Base-by-base conservation (phyloP, 2,888 invertebrate genomes). In the Carpatolechia fugitivella region DNA sequence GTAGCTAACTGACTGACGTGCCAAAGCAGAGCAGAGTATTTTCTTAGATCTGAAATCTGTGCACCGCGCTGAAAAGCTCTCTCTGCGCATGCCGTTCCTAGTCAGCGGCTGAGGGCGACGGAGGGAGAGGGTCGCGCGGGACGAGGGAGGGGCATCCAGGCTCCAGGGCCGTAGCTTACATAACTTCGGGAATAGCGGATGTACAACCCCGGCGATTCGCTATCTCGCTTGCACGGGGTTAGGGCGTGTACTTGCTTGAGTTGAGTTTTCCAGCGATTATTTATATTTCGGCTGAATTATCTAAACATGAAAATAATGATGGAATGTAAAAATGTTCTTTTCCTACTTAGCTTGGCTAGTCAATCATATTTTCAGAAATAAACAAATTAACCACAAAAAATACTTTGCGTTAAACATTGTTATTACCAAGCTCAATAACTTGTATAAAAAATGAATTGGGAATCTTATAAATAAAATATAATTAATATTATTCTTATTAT, bases 81-180 rank as follows among this genome's bases (percentile, higher is more conserved):
- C 50, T 57, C 41, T 55, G 60, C 60, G 63, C 63, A 64, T 59
- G 18, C 24, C 30, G 13, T 35, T 30, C 13, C 20, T 46, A 11
- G 33, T 40, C 16, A 62, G 64, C 60, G 54, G 50, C 54, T 54
- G 52, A 46, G 59, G 61, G 64, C 56, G 57, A 57, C 47, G 51
- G 55, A 55, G 61, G 51, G 55, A 55, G 61, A 63, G 64, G 58
- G 51, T 29, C 61, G 60, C 44, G 60, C 46, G 50, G 58, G 55
- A 56, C 56, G 38, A 58, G 55, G 46, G 57, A 52, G 56, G 56
- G 74, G 72, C 70, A 71, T 76, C 80, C 82, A 79, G 82, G 86
- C 85, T 86, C 86, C 86, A 78, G 85, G 86, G 82, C 82, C 75
- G 84, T 76, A 83, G 85, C 89, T 90, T 90, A 89, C 83, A 85